phyloP scores from a whole-genome alignment of 2,113 vertebrate species.

The Rhadina sibilatrix region DNA sequence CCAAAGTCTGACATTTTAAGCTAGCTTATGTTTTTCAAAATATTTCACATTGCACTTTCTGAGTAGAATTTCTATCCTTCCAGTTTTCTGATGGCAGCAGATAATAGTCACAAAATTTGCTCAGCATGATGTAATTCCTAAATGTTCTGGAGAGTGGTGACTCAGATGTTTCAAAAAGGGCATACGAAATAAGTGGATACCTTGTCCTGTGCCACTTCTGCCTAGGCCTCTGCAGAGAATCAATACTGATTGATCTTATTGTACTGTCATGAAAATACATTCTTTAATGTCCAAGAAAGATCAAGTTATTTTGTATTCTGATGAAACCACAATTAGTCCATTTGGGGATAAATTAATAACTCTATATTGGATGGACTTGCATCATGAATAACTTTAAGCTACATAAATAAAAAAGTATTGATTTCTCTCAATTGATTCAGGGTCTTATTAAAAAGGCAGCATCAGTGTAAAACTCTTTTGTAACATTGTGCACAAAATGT shows the following conservation, averaged over 20 bases:
- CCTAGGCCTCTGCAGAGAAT: background rate
- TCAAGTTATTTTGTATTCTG: background rate
- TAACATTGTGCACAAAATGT: background rate
- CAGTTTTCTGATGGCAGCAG: background rate
- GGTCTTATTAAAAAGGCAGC: background rate
- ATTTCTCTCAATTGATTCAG: background rate
- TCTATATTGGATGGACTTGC: background rate
- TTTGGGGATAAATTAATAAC: background rate
- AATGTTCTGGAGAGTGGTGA: background rate
- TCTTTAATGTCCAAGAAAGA: background rate
- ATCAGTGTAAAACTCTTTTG: background rate
- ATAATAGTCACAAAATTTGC: background rate
- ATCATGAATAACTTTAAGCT: background rate
- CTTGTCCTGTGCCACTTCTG: background rate
- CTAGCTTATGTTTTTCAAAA: background rate
- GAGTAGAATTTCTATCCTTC: background rate
- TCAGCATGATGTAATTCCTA: background rate
- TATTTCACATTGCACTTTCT: background rate
- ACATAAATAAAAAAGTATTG: background rate
- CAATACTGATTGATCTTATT: background rate
- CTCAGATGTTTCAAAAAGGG: background rate
- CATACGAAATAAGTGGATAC: background rate
- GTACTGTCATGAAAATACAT: background rate
- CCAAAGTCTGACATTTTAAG: background rate
- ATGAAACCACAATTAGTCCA: background rate